These are phyloP conservation scores for Saxidomus purpurata DNA, from an alignment of 1,140 invertebrate species.

Conservation along the genomic window DNA sequence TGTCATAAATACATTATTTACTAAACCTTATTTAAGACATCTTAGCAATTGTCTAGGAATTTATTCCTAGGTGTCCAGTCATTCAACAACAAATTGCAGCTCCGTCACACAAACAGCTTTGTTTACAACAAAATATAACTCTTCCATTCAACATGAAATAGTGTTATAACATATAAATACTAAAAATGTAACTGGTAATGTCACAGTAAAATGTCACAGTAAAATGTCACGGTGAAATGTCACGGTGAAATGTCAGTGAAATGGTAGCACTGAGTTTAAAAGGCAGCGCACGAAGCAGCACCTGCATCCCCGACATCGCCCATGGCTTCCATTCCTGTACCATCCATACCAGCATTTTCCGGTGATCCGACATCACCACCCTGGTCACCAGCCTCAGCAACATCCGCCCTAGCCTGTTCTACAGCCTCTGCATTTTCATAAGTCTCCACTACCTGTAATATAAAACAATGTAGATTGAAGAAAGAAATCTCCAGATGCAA, in stretches of 20 bases:
- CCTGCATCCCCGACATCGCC: constrained; percentile 47
- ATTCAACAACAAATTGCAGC: background rate
- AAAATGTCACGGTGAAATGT: too few relatives aligned
- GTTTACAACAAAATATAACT: background rate
- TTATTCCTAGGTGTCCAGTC: background rate
- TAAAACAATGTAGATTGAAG: background rate
- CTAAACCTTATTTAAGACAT: too few relatives aligned
- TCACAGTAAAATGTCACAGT: background rate
- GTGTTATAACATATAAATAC: background rate
- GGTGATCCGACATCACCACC: background rate
- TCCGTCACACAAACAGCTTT: background rate
- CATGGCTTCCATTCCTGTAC: constrained; percentile 42
- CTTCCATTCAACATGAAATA: too few relatives aligned
- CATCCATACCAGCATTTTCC: background rate
- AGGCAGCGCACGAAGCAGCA: constrained; percentile 59
- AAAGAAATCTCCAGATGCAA: too few relatives aligned
- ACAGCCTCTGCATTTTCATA: constrained; percentile 58
- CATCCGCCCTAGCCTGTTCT: constrained; percentile 57
- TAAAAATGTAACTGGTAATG: background rate
- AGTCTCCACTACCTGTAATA: background rate
- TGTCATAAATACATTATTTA: too few relatives aligned
- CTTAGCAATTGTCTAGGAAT: too few relatives aligned
- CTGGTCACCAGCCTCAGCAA: background rate
- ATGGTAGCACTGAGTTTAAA: constrained; percentile 34
- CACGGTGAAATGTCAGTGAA: background rate